Evolutionary conservation across 2,113 vertebrate genomes (phyloP), one percentile per base, ranked within the genome.

Genomic region (Sceloporus tristichus): DNA sequence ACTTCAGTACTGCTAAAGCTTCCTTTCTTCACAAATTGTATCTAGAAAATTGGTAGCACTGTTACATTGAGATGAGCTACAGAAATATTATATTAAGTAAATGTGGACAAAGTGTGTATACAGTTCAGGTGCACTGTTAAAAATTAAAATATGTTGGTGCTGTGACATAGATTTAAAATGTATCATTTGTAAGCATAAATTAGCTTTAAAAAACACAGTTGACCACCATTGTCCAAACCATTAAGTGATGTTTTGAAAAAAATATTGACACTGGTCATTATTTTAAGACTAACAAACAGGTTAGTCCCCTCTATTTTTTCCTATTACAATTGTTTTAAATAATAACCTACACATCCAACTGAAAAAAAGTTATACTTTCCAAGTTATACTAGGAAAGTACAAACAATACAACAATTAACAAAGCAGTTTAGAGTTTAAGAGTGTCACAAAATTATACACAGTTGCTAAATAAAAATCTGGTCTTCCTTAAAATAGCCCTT

Each of bases 401-500:
- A n/a, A 42, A 73, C 29, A 83, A 75, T 5, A 81, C 27, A n/a
- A 34, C 86, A n/a, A 1, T 65, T 79, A 89, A 79, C 1, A 81
- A 91, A 3, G 68, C 82, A 68, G 54, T 79, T 74, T 56, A n/a
- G 56, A 56, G n/a, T 29, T 86, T 87, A 82, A 5, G 0, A 10
- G 23, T 54, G 75, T 38, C 59, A 38, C 21, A 76, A 18, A 77
- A 53, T 82, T 53, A 83, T 40, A 25, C 10, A 9, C 4, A 2
- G 11, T 25, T 56, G 3, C 7, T 88, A 6, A 4, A 85, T 54
- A 0, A 38, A 1, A 65, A 80, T 82, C 0, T 75, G 4, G 0
- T 0, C 75, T 89, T 27, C 73, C 34, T 93, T 65, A 79, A 34
- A 16, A 16, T 8, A 74, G 70, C 59, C 77, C 40, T 90, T 83